A percentile compares a stretch with the other conserved stretches of the same genome.
Evolutionary conservation across 2,113 vertebrate species (phyloP).

Genomic region (Eulemur rufifrons): DNA sequence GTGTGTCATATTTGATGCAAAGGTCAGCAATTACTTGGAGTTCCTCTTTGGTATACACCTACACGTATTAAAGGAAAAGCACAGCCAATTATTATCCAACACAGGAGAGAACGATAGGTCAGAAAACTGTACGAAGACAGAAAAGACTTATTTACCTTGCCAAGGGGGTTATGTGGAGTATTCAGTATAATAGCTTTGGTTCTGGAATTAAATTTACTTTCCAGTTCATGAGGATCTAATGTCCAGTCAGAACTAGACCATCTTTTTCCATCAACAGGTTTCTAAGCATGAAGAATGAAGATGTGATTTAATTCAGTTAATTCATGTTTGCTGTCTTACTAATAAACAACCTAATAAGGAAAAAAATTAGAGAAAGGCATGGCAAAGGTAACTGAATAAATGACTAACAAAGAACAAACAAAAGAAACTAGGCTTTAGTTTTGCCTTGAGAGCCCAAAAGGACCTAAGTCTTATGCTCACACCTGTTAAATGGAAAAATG

Average conservation of each 20-base stretch:
- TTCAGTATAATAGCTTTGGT: conserved; percentile 98
- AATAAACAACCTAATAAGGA: conserved; percentile 40
- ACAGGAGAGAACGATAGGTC: not conserved
- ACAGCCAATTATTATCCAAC: conserved; percentile 40
- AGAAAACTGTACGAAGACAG: not conserved
- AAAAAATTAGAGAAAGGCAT: not conserved
- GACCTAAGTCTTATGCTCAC: not conserved
- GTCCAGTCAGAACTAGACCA: conserved; percentile 92
- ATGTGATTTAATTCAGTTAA: conserved; percentile 50
- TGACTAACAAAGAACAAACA: not conserved
- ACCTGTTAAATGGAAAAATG: not conserved
- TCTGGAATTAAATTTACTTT: conserved; percentile 94
- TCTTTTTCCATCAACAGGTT: conserved; percentile 76
- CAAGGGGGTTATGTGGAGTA: conserved; percentile 95
- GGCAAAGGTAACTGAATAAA: conserved; percentile 21
- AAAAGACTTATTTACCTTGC: conserved; percentile 90
- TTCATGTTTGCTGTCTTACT: conserved; percentile 20
- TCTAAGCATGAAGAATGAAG: conserved; percentile 80
- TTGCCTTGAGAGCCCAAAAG: not conserved
- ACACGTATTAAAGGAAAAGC: conserved; percentile 1
- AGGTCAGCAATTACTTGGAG: conserved; percentile 94
- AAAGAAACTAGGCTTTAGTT: not conserved
- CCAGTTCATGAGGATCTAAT: conserved; percentile 92
- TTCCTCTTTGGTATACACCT: conserved; percentile 94
- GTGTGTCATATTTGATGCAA: conserved; percentile 92